Evolutionary conservation across 2,888 invertebrate genomes (phyloP), one percentile per base, ranked within the genome.

Genomic region (Cephalotes varians): DNA sequence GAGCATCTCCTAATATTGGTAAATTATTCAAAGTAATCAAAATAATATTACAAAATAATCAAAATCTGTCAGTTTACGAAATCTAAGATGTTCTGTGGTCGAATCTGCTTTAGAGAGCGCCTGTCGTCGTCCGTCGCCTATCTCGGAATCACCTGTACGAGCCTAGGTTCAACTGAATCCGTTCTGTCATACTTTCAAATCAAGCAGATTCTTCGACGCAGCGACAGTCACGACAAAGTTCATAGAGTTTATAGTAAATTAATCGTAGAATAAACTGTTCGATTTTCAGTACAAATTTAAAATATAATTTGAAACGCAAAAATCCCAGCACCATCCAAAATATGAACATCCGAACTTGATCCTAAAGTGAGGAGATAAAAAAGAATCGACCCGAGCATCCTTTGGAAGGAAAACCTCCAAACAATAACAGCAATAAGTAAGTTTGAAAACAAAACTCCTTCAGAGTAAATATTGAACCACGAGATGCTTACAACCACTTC

Each of bases 101-200:
- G 2, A 10, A 18, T 44, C 21, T n/a, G 37, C 28, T 54, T n/a
- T 40, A 2, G 1, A 51, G 25, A n/a, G n/a, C 6, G 10, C 0
- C 56, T 44, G 25, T 79, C 56, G 71, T 34, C 6, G 10, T 0
- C 56, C 56, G 25, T 79, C 56, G 71, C 44, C 25, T 18, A 0
- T 64, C 44, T 49, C 28, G 15, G 7, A 34, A 34, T 69, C 21
- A 56, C 15, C 37, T 51, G 34, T 40, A 6, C 37, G 25, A 51
- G 12, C 4, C n/a, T 62, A 62, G 1, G 21, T 54, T 12, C 18
- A 56, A 77, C 12, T 6, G 40, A 5, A 1, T 51, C 15, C 44
- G 7, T 67, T 69, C 44, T 21, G 9, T 56, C 34, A 44, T 44
- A 69, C n/a, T 65, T 77, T 69, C 18, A 54, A 56, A 28, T 54